These are phyloP conservation scores for Bombus sylvicola DNA, from an alignment of 1,140 invertebrate species.

Conservation along the genomic window DNA sequence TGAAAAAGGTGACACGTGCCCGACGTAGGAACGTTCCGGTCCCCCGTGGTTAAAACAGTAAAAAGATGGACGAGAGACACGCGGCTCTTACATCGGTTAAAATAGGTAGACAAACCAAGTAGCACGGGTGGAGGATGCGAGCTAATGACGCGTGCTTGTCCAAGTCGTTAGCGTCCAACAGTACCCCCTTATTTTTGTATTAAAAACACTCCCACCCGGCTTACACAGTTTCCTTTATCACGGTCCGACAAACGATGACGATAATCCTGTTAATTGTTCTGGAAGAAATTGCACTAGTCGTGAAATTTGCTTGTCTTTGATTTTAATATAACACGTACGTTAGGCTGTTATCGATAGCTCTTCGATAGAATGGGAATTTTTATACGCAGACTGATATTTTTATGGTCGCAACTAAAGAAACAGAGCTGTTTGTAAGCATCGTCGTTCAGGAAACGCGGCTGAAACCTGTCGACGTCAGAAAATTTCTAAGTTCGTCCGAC, in stretches of 20 bases:
- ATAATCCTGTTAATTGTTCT: slow-evolving; percentile 70
- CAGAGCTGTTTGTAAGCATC: no score
- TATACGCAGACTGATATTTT: no score
- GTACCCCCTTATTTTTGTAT: slow-evolving; percentile 79
- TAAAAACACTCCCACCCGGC: slow-evolving; percentile 71
- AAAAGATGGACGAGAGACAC: slow-evolving; percentile 61
- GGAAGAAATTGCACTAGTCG: slow-evolving; percentile 29
- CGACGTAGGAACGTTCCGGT: slow-evolving; percentile 22
- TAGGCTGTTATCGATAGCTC: no score
- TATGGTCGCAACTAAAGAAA: no score
- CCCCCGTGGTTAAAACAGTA: slow-evolving; percentile 66
- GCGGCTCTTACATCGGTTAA: slow-evolving; percentile 66
- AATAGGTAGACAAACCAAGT: slow-evolving; percentile 56
- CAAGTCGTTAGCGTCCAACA: slow-evolving; percentile 76
- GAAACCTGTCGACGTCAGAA: background rate
- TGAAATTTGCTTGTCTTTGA: no score
- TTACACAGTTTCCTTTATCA: slow-evolving; percentile 48
- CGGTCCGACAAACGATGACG: slow-evolving; percentile 15
- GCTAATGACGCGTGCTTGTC: slow-evolving; percentile 74
- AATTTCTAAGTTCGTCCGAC: background rate
- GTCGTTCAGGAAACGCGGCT: no score
- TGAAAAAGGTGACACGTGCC: slow-evolving; percentile 56
- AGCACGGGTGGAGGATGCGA: slow-evolving; percentile 72
- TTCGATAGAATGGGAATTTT: no score
- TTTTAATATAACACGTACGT: fast-evolving